These are phyloP conservation scores for Okapia johnstoni DNA, from an alignment of 2,113 vertebrate species.

Conservation along the genomic window DNA sequence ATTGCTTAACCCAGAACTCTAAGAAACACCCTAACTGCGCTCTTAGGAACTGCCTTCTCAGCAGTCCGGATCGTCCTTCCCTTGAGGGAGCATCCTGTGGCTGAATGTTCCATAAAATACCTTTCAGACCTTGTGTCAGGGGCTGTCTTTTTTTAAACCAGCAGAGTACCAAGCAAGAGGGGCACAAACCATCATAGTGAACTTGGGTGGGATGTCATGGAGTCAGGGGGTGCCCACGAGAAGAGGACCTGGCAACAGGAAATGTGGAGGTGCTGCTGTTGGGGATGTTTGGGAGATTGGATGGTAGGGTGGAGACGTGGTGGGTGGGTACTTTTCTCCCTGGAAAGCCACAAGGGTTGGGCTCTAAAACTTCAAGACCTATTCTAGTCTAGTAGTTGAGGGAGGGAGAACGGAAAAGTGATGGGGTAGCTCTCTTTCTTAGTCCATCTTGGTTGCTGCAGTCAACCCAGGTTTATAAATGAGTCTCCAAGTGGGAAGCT, in stretches of 20 bases:
- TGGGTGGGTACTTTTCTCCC: neutral
- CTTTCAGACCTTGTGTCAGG: neutral
- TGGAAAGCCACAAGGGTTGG: neutral
- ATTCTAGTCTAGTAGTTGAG: neutral
- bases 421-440: neutral
- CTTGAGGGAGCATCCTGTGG: conserved; percentile 7
- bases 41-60: neutral
- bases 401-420: neutral
- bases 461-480: neutral
- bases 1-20: neutral
- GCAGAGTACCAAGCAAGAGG: neutral
- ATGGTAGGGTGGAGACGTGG: neutral
- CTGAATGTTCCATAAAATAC: conserved; percentile 25
- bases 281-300: neutral
- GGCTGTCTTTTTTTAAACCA: neutral
- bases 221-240: too few relatives aligned
- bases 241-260: neutral
- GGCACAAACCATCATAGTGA: neutral
- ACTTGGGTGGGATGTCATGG: neutral
- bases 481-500: neutral
- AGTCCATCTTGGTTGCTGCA: accelerated
- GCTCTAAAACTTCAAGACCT: neutral
- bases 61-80: neutral
- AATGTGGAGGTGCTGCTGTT: accelerated
- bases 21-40: neutral